phyloP scores from a whole-genome alignment of 2,888 invertebrate species.

The Neocrepidodera transversa region DNA sequence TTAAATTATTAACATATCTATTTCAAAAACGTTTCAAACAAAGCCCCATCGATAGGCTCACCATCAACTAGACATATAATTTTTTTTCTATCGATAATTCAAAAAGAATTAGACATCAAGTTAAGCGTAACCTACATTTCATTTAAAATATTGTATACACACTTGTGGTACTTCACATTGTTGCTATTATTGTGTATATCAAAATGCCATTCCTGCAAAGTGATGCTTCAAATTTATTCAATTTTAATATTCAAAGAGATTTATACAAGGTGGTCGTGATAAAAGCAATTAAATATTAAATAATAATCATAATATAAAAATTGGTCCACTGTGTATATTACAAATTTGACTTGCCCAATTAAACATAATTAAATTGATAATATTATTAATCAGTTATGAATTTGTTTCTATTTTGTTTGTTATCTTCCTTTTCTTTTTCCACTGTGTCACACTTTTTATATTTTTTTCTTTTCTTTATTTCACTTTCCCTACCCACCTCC shows the following conservation, averaged over 20 bases:
- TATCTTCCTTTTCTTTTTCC: too few relatives aligned
- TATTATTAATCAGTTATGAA: too few relatives aligned
- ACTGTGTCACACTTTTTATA: too few relatives aligned
- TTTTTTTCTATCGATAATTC: constrained; percentile 1
- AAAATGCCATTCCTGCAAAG: constrained; percentile 13
- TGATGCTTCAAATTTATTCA: constrained; percentile 14
- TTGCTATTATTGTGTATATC: constrained; percentile 21
- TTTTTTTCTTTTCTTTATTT: too few relatives aligned
- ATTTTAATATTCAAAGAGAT: constrained; percentile 1
- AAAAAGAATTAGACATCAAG: neutral
- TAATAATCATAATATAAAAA: too few relatives aligned
- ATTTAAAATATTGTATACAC: neutral
- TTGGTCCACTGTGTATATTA: too few relatives aligned
- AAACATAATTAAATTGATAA: too few relatives aligned
- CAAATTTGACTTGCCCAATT: too few relatives aligned
- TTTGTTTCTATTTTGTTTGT: too few relatives aligned
- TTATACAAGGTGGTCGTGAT: too few relatives aligned
- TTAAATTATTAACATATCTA: constrained; percentile 5
- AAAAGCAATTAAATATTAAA: too few relatives aligned
- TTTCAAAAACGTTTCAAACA: constrained; percentile 3
- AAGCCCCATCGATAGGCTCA: neutral
- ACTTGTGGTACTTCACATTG: constrained; percentile 9
- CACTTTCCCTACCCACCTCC: too few relatives aligned
- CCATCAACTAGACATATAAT: neutral
- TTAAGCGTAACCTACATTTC: constrained; percentile 3